Percentiles rank a stretch among this genome's conserved stretches.
These are phyloP conservation scores for Holacanthus passer DNA, from an alignment of 2,113 vertebrate genomes.

Conservation along the genomic window DNA sequence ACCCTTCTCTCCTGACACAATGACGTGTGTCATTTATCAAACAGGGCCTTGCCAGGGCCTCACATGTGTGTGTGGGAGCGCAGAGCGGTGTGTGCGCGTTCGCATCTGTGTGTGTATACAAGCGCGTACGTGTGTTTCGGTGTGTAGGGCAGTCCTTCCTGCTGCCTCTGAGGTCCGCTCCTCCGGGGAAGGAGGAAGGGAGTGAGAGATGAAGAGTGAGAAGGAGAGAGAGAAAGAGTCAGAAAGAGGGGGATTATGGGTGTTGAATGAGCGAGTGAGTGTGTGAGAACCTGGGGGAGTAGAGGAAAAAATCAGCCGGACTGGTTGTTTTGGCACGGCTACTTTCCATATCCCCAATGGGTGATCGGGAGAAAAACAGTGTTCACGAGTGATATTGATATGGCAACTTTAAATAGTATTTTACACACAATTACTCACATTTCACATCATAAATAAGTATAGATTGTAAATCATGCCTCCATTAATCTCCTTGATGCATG, in stretches of 20 bases:
- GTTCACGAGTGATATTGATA: constrained; percentile 44
- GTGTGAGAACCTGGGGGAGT: constrained; percentile 41
- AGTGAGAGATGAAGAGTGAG: constrained; percentile 55
- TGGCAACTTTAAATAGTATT: constrained; percentile 52
- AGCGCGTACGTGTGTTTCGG: constrained; percentile 55
- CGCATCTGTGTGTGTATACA: constrained; percentile 54
- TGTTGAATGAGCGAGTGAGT: constrained; percentile 53
- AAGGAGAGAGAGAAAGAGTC: constrained; percentile 17
- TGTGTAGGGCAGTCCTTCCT: constrained; percentile 72
- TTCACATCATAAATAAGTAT: constrained; percentile 51
- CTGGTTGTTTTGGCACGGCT: constrained; percentile 43
- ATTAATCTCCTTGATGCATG: constrained; percentile 51
- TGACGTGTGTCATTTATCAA: constrained; percentile 99
- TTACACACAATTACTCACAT: constrained; percentile 64
- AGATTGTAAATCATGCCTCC: constrained; percentile 54
- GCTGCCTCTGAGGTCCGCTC: constrained; percentile 71
- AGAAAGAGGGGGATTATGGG: constrained; percentile 48
- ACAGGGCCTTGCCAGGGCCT: constrained; percentile 88
- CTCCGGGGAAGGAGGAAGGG: constrained; percentile 57
- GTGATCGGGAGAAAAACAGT: constrained; percentile 14
- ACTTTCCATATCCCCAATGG: constrained; percentile 53
- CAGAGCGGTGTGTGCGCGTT: constrained; percentile 54
- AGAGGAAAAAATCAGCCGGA: constrained; percentile 39
- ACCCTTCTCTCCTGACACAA: constrained; percentile 97
- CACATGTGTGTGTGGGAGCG: constrained; percentile 53